Conservation (phyloP, 2,888 invertebrate species). For the Dolomedes plantarius region DNA sequence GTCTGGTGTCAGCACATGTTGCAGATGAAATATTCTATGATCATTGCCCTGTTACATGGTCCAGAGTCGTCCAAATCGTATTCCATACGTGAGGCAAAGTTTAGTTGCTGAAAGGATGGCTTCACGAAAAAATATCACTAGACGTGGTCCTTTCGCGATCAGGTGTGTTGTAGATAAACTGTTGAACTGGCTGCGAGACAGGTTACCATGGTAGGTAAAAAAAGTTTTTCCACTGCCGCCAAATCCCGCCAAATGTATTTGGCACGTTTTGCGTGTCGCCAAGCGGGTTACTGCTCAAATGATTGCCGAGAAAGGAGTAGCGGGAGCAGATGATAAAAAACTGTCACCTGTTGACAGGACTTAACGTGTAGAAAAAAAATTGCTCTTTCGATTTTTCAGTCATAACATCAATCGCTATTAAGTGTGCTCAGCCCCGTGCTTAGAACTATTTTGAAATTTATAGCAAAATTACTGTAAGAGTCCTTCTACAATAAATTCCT, state of each 20-base stretch:
- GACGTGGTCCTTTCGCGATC: conserved; percentile 31
- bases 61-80: conserved; percentile 33
- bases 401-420: no score
- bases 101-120: background rate
- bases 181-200: conserved; percentile 17
- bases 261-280: background rate
- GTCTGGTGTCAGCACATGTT: conserved; percentile 50
- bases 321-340: background rate
- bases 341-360: conserved; percentile 4
- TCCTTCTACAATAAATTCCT: no score
- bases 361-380: no score
- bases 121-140: conserved; percentile 8
- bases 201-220: background rate
- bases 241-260: conserved; percentile 4
- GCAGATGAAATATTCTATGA: background rate
- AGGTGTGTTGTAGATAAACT: conserved; percentile 30
- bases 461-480: no score
- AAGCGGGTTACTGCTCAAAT: background rate
- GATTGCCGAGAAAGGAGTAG: background rate
- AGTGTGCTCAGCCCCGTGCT: no score
- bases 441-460: no score
- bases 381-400: no score
- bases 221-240: conserved; percentile 9
- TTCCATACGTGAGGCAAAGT: conserved; percentile 43
- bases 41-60: conserved; percentile 8